Base-by-base conservation (phyloP, 1,140 invertebrate species). In the Octopus sinensis region DNA sequence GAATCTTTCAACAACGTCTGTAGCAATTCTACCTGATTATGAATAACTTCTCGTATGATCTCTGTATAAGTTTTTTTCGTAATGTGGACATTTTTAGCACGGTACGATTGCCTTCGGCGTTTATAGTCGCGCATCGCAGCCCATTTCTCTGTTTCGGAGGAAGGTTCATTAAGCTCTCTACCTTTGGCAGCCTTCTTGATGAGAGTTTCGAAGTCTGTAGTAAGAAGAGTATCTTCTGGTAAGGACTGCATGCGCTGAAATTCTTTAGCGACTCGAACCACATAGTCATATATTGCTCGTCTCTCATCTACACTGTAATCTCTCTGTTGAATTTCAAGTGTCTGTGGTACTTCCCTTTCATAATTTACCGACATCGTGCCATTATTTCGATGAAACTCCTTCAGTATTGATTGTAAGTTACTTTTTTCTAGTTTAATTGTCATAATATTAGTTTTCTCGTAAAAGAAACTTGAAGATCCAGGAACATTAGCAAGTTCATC, bases 21-120 rank as follows among this genome's bases (percentile, higher is more conserved):
- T 94, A 96, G 85, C 93, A 95, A 88, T 93, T 88, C 85, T 78
- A 87, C 87, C 80, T 90, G 88, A 78, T 90, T 90, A 71, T 84
- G 62, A 52, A 90, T 89, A 5, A 90, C 87, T 85, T 90, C 89
- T 80, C 88, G 85, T 43, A 90, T 88, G 5, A 89, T 86, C 86
- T 90, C 89, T 43, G 88, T 90, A 78, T 90, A 89, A n/a, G 88
- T 87, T 78, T 90, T 90, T 79, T 86, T 89, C 0, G 89, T 90
- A 56, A 88, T 89, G 78, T 90, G 89, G 7, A 90, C 89, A 85
- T 90, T 90, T 79, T 90, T 90, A 5, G 89, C 89, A 75, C 89
- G 82, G 79, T 90, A 90, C 2, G 87, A 86, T 82, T 89, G 89
- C 17, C 89, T 79, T 52, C 89, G 81, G n/a, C 89, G 83, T 56